A percentile compares a stretch with the other conserved stretches of the same genome.
Conservation (phyloP, 2,113 vertebrate genomes). For the Nothoprocta perdicaria region DNA sequence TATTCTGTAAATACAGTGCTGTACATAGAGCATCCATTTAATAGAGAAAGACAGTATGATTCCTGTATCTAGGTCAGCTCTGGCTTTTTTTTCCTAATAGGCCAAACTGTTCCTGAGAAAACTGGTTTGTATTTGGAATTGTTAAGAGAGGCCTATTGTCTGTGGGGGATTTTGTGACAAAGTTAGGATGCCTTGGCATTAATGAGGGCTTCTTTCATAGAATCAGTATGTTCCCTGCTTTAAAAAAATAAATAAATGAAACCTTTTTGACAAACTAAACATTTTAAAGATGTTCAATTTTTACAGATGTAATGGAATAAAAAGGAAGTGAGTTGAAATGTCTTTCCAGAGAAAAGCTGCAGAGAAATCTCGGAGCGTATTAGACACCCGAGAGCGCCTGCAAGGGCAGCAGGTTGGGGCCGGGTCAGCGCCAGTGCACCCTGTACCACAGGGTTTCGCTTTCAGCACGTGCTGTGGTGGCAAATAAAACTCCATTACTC, state of each 20-base stretch:
- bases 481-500: neutral
- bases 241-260: neutral
- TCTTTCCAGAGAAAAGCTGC: neutral
- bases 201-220: rapidly evolving
- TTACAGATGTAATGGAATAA: neutral
- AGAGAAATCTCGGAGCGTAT: rapidly evolving
- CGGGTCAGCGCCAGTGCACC: neutral
- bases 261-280: neutral
- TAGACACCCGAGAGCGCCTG: rapidly evolving
- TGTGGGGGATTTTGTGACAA: rapidly evolving
- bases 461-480: neutral
- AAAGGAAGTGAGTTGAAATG: rapidly evolving
- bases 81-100: conserved; percentile 23
- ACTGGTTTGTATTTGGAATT: conserved; percentile 27
- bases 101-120: conserved; percentile 36
- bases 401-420: neutral
- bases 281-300: neutral
- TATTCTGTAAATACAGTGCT: neutral
- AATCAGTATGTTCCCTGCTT: neutral
- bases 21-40: neutral
- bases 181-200: neutral
- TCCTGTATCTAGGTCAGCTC: conserved; percentile 38
- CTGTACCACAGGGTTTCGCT: neutral
- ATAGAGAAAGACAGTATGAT: neutral
- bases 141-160: neutral